Evolutionary conservation across 2,888 invertebrate species (phyloP), one percentile per base, ranked within the genome.

Genomic region (Patella ulyssiponensis): DNA sequence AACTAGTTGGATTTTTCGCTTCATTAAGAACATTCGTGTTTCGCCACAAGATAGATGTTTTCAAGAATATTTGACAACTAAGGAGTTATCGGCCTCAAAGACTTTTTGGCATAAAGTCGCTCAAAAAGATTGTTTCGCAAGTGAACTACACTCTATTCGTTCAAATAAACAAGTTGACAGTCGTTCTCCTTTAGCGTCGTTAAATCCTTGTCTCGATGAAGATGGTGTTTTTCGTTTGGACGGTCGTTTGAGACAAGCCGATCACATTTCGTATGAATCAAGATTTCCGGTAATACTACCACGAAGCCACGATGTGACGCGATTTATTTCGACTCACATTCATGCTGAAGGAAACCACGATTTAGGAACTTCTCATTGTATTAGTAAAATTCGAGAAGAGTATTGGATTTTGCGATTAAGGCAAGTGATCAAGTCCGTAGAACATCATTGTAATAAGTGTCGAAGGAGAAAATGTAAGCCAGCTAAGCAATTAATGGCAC

Each of bases 251-350:
- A n/a, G n/a, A n/a, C n/a, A n/a, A n/a, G n/a, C n/a, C n/a, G n/a
- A n/a, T n/a, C n/a, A n/a, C n/a, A n/a, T n/a, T n/a, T n/a, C n/a
- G n/a, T n/a, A n/a, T n/a, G n/a, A 56, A 15, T 73, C 70, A 5
- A 5, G 69, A 73, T 77, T 52, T 71, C 81, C 81, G 15, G 74
- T 80, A 14, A 80, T 82, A n/a, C 56, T 82, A 20, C 79, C 79
- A 3, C n/a, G 81, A 27, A 77, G 69, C 20, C 53, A 70, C 56
- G 69, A 54, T 33, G 54, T 81, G 3, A 81, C 81, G 52, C 74
- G 75, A 54, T 71, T 81, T 3, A 58, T 81, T 20, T 54, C 80
- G 14, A 71, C 33, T 12, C 51, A 75, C 44, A n/a, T 74, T 70
- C 81, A 81, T 64, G 74, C 58, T 5, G 14, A 73, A 54, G 76